Evolutionary conservation across 2,888 invertebrate genomes (phyloP).

Genomic region (Epirrhoe alternata): DNA sequence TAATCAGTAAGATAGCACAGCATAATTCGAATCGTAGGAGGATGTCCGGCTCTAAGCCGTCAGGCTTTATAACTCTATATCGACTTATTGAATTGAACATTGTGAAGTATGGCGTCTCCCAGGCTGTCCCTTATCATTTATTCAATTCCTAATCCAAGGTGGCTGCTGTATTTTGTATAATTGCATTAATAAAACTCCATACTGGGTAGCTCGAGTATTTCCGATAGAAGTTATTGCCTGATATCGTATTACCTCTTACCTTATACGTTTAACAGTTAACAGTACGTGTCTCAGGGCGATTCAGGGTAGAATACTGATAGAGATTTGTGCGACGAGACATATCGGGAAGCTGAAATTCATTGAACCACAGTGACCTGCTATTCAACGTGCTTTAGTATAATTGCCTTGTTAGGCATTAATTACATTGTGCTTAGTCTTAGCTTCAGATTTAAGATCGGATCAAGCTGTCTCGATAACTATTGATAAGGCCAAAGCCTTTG

Average conservation of each 20-base stretch:
- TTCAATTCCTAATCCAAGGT: constrained; percentile 30
- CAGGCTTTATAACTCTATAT: constrained; percentile 24
- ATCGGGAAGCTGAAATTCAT: constrained; percentile 48
- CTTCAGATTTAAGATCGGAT: constrained; percentile 22
- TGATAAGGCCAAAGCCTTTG: constrained; percentile 13
- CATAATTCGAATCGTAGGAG: constrained; percentile 13
- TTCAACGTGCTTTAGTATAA: constrained; percentile 43
- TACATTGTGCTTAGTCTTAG: constrained; percentile 25
- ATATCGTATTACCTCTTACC: constrained; percentile 44
- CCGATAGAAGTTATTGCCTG: constrained; percentile 40
- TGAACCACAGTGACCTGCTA: constrained; percentile 43
- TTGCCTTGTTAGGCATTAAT: constrained; percentile 46
- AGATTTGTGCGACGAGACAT: constrained; percentile 47
- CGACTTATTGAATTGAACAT: constrained; percentile 22
- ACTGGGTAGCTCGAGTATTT: constrained; percentile 30
- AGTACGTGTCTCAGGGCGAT: constrained; percentile 43
- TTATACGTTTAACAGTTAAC: constrained; percentile 44
- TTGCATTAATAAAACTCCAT: constrained; percentile 42
- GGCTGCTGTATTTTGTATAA: constrained; percentile 36
- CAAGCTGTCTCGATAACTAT: constrained; percentile 25
- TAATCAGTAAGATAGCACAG: constrained; percentile 12
- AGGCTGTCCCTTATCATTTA: constrained; percentile 29
- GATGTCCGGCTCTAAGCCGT: constrained; percentile 25
- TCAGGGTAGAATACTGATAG: constrained; percentile 44
- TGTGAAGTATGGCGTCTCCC: constrained; percentile 19